Conservation (phyloP, 1,140 invertebrate genomes). For the Marisa cornuarietis region DNA sequence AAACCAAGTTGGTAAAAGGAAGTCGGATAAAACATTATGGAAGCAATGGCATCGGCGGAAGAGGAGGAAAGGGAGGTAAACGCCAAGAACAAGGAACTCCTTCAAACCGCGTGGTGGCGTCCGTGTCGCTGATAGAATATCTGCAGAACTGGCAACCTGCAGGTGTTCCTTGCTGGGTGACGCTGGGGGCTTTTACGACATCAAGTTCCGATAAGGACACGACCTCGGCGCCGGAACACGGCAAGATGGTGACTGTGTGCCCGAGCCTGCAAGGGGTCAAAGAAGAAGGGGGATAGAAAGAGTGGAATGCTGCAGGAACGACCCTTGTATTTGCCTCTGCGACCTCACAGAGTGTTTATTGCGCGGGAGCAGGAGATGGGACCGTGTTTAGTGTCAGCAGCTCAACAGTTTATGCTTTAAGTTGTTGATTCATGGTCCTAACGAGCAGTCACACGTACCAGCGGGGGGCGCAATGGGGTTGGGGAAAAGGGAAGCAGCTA, state of each 20-base stretch:
- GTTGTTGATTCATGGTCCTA: slow-evolving; percentile 8
- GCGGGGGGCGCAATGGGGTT: too few relatives aligned
- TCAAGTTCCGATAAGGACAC: background rate
- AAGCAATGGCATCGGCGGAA: background rate
- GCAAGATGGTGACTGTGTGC: background rate
- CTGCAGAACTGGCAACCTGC: background rate
- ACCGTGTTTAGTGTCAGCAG: slow-evolving; percentile 2
- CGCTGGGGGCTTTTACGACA: slow-evolving; percentile 1
- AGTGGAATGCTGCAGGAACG: background rate
- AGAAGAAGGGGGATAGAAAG: background rate
- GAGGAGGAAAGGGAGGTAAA: too few relatives aligned
- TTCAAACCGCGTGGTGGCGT: too few relatives aligned
- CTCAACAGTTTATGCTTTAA: background rate
- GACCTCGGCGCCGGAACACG: slow-evolving; percentile 5
- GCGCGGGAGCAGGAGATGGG: background rate
- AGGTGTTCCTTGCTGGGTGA: background rate
- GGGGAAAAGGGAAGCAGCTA: too few relatives aligned
- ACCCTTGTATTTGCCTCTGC: background rate
- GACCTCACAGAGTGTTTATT: slow-evolving; percentile 2
- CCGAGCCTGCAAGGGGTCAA: background rate
- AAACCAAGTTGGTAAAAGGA: background rate
- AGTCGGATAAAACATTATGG: background rate
- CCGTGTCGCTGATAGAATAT: too few relatives aligned
- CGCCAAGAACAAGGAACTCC: too few relatives aligned
- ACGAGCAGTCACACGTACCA: background rate